phyloP scores from a whole-genome alignment of 2,888 invertebrate species.

The Ophion ellenae region DNA sequence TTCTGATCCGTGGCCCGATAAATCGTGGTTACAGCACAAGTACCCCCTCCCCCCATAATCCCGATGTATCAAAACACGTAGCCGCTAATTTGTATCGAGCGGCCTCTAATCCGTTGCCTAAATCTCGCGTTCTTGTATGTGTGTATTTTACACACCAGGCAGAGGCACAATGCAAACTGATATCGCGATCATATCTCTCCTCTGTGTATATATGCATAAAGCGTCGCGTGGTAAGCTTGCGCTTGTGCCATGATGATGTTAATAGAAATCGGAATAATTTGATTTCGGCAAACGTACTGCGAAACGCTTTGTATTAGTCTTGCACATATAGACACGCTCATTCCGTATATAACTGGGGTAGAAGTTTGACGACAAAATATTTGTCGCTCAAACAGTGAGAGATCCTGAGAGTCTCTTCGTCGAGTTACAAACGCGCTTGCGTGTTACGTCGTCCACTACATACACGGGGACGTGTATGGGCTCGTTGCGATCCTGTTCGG shows the following conservation, averaged over 20 bases:
- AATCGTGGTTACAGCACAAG: neutral
- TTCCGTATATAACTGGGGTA: slow-evolving; percentile 76
- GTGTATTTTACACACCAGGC: slow-evolving; percentile 1
- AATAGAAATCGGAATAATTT: slow-evolving; percentile 74
- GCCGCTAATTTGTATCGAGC: slow-evolving; percentile 41
- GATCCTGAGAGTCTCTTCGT: slow-evolving; percentile 79
- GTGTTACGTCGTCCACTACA: slow-evolving; percentile 39
- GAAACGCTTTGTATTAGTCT: slow-evolving; percentile 83
- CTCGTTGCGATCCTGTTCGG: too few species aligned
- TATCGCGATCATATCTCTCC: slow-evolving; percentile 47
- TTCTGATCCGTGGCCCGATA: neutral
- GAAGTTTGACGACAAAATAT: slow-evolving; percentile 84
- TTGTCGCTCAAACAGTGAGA: slow-evolving; percentile 83
- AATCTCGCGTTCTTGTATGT: slow-evolving; percentile 30
- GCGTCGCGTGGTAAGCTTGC: slow-evolving; percentile 33
- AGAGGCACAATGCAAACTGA: slow-evolving; percentile 44
- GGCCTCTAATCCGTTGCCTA: slow-evolving; percentile 32
- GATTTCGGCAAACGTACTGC: slow-evolving; percentile 82
- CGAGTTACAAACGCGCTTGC: slow-evolving; percentile 56
- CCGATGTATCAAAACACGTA: neutral
- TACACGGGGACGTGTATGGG: neutral
- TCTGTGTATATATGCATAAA: slow-evolving; percentile 42
- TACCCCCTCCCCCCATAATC: neutral
- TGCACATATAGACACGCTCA: slow-evolving; percentile 83
- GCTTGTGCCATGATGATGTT: slow-evolving; percentile 48